phyloP scores from a whole-genome alignment of 2,797 vertebrate genomes.

The Staurois parvus region DNA sequence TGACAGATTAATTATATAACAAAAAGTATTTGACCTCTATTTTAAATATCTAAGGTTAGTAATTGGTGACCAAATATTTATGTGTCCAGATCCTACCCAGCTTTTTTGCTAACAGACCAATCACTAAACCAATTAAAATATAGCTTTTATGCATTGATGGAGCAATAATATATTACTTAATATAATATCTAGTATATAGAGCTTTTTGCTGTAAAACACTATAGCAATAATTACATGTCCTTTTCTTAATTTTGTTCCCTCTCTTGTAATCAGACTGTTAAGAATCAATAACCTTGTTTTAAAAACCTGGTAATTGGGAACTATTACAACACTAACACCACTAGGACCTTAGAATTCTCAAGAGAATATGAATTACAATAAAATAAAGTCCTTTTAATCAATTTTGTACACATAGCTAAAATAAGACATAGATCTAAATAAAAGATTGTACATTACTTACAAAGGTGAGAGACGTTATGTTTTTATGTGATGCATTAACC shows the following conservation, averaged over 20 bases:
- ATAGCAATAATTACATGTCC: not conserved
- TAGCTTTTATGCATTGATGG: too few relatives aligned
- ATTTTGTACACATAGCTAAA: rapidly evolving
- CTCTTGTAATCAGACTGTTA: not conserved
- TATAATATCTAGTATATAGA: not conserved
- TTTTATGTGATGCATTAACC: not conserved
- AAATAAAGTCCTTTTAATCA: conserved; percentile 23
- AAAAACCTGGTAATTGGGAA: not conserved
- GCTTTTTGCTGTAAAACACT: not conserved
- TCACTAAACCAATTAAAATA: too few relatives aligned
- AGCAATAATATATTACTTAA: too few relatives aligned
- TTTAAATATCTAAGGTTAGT: too few relatives aligned
- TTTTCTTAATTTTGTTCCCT: not conserved
- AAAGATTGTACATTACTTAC: not conserved
- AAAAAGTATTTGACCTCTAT: too few relatives aligned
- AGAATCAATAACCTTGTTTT: not conserved
- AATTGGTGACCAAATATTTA: too few relatives aligned
- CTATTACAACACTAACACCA: not conserved
- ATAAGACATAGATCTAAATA: not conserved
- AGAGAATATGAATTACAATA: not conserved
- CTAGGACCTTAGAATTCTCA: not conserved
- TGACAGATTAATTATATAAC: too few relatives aligned
- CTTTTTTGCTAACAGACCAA: too few relatives aligned
- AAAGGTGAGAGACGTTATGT: conserved; percentile 1
- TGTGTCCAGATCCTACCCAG: too few relatives aligned